Evolutionary conservation across 2,113 vertebrate genomes (phyloP).

Genomic region (Scophthalmus maximus): DNA sequence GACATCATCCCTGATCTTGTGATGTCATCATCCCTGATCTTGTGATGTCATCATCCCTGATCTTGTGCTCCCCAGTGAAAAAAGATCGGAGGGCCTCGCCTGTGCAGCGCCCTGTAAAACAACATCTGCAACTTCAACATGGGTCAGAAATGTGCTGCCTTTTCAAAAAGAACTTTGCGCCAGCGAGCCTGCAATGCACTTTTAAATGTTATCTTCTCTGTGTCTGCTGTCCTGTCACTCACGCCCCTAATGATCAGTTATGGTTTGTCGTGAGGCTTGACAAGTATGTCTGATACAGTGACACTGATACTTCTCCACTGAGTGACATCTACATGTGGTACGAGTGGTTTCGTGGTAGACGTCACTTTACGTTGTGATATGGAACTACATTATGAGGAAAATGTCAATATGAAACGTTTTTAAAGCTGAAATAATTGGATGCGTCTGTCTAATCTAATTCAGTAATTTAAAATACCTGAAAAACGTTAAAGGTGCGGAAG

Average conservation of each 20-base stretch:
- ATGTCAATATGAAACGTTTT: background rate
- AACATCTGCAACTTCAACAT: slow-evolving; percentile 32
- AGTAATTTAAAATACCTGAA: no score
- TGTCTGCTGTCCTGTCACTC: background rate
- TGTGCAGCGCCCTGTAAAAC: background rate
- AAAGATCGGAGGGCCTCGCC: slow-evolving; percentile 23
- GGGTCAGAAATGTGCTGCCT: slow-evolving; percentile 13
- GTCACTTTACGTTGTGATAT: no score
- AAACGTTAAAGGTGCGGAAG: no score
- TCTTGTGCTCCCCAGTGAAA: background rate
- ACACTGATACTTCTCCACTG: background rate
- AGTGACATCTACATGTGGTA: background rate
- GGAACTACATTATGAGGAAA: background rate
- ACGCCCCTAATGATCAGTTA: background rate
- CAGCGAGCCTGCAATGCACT: no score
- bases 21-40: background rate
- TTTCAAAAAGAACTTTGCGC: background rate
- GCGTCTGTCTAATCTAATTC: background rate
- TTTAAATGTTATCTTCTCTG: background rate
- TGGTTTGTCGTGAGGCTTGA: background rate
- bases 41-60: background rate
- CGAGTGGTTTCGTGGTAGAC: no score
- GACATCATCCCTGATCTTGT: background rate
- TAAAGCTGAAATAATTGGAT: background rate
- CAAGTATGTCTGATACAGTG: no score